Base-by-base conservation (phyloP, 2,113 vertebrate species). In the Callipepla californica region DNA sequence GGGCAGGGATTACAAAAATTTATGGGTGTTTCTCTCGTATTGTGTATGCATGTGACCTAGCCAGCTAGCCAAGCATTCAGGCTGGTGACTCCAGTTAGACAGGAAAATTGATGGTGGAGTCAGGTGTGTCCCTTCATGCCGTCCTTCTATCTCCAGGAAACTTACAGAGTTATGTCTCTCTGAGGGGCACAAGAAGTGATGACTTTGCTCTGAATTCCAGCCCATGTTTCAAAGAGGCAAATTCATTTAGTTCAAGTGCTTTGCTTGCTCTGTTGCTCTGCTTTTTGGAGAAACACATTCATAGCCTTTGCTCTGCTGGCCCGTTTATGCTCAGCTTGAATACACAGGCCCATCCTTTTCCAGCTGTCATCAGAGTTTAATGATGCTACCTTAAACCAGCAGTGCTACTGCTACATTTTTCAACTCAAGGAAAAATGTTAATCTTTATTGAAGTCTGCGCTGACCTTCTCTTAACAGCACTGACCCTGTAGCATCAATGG, bases 91-190 rank as follows among this genome's bases (percentile, higher is more conserved):
- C 67, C 0, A 1, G 57, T 21, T 40, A 50, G 76, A 92, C 94
- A 95, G 61, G 73, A 87, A 36, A 80, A 93, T 84, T 92, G 77
- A 93, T 53, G 74, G n/a, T 14, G 14, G 89, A 57, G 77, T 38
- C 86, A 92, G 51, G 80, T 93, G 90, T 75, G 68, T 73, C 65
- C 61, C 44, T 75, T 63, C 32, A 18, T 18, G 25, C 32, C 0
- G 0, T 45, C n/a, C 36, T 84, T 45, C 40, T 0, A 2, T 22
- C 79, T 67, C 58, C 5, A 36, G 25, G 28, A 88, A 75, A 78
- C 13, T 51, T 10, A 22, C 25, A 51, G 55, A 70, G 61, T 50
- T 78, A 67, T 10, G 57, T 63, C 14, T 22, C 26, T 40, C 51
- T 70, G 59, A 78, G 70, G 70, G 59, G 58, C 38, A 42, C 40